phyloP scores from a whole-genome alignment of 2,797 vertebrate species.

The Cyprinella venusta region DNA sequence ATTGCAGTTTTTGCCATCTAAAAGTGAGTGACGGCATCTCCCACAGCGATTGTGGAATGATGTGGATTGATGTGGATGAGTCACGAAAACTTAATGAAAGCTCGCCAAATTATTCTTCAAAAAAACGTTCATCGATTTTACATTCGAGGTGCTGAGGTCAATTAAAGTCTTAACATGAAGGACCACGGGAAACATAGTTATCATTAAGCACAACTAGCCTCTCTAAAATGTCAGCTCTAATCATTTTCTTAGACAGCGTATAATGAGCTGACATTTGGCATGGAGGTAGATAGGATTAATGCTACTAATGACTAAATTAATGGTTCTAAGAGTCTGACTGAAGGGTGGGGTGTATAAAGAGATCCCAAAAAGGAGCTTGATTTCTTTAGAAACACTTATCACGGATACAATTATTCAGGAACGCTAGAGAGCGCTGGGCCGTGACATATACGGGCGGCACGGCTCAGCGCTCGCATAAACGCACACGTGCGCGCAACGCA shows the following conservation, averaged over 20 bases:
- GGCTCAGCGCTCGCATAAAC: constrained; percentile 56
- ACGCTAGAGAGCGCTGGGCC: constrained; percentile 57
- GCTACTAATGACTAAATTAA: constrained; percentile 69
- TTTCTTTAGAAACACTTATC: constrained; percentile 73
- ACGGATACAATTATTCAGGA: constrained; percentile 60
- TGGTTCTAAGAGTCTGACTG: constrained; percentile 50
- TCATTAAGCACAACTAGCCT: constrained; percentile 38
- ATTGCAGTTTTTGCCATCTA: neutral
- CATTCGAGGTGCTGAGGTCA: constrained; percentile 7
- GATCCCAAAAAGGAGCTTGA: constrained; percentile 68
- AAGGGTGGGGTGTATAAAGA: constrained; percentile 65
- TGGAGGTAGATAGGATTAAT: constrained; percentile 68
- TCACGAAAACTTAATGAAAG: neutral
- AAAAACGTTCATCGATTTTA: constrained; percentile 27
- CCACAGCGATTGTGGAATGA: neutral
- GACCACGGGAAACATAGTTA: constrained; percentile 42
- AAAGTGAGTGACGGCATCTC: constrained; percentile 4
- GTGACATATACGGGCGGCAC: constrained; percentile 50
- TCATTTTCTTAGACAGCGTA: constrained; percentile 46
- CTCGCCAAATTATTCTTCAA: constrained; percentile 59
- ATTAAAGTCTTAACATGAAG: constrained; percentile 35
- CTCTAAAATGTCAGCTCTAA: constrained; percentile 51
- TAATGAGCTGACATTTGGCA: constrained; percentile 59
- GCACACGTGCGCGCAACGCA: neutral
- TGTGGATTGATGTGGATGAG: neutral